Evolutionary conservation across 2,888 invertebrate species (phyloP).

Genomic region (Nomada ruficornis): DNA sequence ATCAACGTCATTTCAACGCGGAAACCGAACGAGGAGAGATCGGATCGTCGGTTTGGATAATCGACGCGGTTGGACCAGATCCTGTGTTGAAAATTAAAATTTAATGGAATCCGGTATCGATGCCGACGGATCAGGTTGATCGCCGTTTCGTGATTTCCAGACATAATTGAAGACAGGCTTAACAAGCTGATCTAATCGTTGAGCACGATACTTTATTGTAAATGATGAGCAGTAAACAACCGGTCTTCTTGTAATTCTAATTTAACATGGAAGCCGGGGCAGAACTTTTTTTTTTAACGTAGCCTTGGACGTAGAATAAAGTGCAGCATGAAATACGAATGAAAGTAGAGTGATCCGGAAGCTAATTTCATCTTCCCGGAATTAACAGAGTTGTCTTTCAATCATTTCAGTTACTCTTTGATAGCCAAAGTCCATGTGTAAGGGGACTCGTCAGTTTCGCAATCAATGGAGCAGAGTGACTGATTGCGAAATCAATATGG

Average conservation of each 20-base stretch:
- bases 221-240: neutral
- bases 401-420: too few relatives aligned
- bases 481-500: too few relatives aligned
- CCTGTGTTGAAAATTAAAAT: constrained; percentile 22
- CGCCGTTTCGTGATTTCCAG: constrained; percentile 6
- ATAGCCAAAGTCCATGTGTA: too few relatives aligned
- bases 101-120: constrained; percentile 6
- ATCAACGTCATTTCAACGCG: constrained; percentile 7
- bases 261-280: neutral
- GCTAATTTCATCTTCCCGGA: too few relatives aligned
- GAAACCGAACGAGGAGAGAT: constrained; percentile 11
- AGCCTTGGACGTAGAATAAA: too few relatives aligned
- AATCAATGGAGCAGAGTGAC: too few relatives aligned
- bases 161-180: neutral
- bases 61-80: constrained; percentile 4
- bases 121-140: constrained; percentile 10
- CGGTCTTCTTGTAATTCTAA: neutral
- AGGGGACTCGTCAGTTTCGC: too few relatives aligned
- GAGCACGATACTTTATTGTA: neutral
- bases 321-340: too few relatives aligned
- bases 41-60: constrained; percentile 14
- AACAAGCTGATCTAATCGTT: constrained; percentile 8
- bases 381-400: too few relatives aligned
- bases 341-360: too few relatives aligned
- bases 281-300: too few relatives aligned